These are phyloP conservation scores for Enteromius thamalakanensis DNA, from an alignment of 2,797 vertebrate genomes.

Conservation along the genomic window DNA sequence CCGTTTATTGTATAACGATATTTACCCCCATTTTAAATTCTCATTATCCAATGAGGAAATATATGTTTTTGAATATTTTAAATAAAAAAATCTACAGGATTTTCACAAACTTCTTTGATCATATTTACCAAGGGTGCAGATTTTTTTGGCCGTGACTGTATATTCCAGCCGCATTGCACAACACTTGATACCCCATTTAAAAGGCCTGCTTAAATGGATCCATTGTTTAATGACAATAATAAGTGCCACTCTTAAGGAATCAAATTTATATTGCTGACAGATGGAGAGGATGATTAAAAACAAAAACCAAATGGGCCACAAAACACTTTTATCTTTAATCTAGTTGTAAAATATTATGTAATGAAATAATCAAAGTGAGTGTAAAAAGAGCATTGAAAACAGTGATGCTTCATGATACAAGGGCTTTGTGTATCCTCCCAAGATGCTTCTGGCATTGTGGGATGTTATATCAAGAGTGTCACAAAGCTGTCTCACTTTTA, in stretches of 20 bases:
- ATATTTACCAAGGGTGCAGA: no score
- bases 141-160: no score
- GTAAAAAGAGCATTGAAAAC: not conserved
- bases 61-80: no score
- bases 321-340: not conserved
- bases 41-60: no score
- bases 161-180: no score
- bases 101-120: no score
- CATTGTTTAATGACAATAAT: not conserved
- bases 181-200: not conserved
- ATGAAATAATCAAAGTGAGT: not conserved
- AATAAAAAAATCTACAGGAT: no score
- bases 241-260: not conserved
- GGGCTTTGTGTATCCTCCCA: not conserved
- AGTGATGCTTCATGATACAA: not conserved
- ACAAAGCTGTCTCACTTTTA: not conserved
- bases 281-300: not conserved
- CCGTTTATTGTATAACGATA: no score
- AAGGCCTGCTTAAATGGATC: not conserved
- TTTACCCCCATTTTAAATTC: no score
- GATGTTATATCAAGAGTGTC: conserved; percentile 4
- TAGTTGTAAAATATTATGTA: not conserved
- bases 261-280: not conserved
- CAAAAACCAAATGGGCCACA: not conserved
- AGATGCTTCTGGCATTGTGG: not conserved